Percentiles rank a stretch among this genome's conserved stretches.
These are phyloP conservation scores for Phoenoteleia sp. DNA, from an alignment of 2,888 invertebrate genomes.

Conservation along the genomic window DNA sequence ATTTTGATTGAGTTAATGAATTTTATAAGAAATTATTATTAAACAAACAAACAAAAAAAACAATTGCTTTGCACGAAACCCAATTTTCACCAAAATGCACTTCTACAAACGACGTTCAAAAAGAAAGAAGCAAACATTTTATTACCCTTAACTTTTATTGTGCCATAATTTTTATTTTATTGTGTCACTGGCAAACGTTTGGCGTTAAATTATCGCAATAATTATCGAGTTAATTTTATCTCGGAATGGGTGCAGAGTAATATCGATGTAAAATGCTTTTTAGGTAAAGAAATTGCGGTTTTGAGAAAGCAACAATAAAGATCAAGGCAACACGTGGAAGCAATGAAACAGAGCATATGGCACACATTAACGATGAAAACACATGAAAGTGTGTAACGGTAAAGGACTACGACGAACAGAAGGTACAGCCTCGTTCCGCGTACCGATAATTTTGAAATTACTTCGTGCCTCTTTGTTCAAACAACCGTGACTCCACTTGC, in stretches of 20 bases:
- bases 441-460: constrained; percentile 71
- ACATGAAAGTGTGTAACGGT: constrained; percentile 70
- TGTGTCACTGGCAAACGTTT: background rate
- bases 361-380: constrained; percentile 67
- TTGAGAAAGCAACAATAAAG: constrained; percentile 59
- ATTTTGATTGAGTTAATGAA: too few species aligned
- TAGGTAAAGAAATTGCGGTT: constrained; percentile 53
- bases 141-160: constrained; percentile 1
- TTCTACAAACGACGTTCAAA: background rate
- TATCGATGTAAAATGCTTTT: constrained; percentile 36
- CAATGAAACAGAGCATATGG: constrained; percentile 68
- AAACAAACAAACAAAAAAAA: too few species aligned
- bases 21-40: too few species aligned
- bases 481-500: constrained; percentile 62
- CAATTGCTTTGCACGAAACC: too few species aligned
- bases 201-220: constrained; percentile 15
- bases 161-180: constrained; percentile 26
- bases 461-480: constrained; percentile 63
- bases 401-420: constrained; percentile 62
- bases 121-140: background rate
- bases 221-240: constrained; percentile 32
- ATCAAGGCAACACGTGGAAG: constrained; percentile 54
- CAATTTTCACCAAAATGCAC: too few species aligned
- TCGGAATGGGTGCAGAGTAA: background rate
- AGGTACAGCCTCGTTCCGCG: constrained; percentile 65